Base-by-base conservation (phyloP, 2,888 invertebrate species). In the Automeris io region DNA sequence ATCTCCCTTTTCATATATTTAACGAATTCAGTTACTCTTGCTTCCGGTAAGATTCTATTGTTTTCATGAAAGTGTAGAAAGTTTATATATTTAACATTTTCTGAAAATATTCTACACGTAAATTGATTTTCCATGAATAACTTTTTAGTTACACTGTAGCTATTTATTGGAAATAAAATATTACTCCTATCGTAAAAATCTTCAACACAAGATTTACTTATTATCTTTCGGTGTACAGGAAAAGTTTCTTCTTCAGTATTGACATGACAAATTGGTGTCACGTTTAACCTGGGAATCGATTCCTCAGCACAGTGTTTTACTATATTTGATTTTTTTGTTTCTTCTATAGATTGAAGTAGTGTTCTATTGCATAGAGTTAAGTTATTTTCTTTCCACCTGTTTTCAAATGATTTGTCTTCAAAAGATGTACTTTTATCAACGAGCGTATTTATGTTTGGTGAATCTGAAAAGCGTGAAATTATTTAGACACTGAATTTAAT, bases 1-100 rank as follows among this genome's bases (percentile, higher is more conserved):
- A 83, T 65, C 59, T 80, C 80, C 23, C 52, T 65, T 58, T 81
- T 68, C 53, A 85, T 67, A 8, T 57, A 51, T 49, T 60, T 55
- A 11, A 69, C 39, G 43, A 68, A 74, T 34, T 73, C 46, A 2
- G 69, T 63, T 8, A 81, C 58, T 51, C 72, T 62, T 32, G 57
- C 46, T 57, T 72, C 65, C n/a, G 73, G 72, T 13, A 60, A 46
- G 43, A 54, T 49, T 49, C 64, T 40, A 42, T 32, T 32, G 18
- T 23, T 23, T 24, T n/a, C 3, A n/a, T 6, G 8, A n/a, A 18
- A 11, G 1, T 16, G 8, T 16, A 19, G 16, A 11, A 12, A 11
- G 18, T 13, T 13, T 23, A 18, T 19, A 22, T 8, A 9, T 2
- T 22, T 23, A 16, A 4, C 11, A 23, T 5, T 18, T 18, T 26